Percentiles rank a stretch among this genome's conserved stretches.
phyloP scores from a whole-genome alignment of 2,888 invertebrate species.

The Lithophane leautieri region DNA sequence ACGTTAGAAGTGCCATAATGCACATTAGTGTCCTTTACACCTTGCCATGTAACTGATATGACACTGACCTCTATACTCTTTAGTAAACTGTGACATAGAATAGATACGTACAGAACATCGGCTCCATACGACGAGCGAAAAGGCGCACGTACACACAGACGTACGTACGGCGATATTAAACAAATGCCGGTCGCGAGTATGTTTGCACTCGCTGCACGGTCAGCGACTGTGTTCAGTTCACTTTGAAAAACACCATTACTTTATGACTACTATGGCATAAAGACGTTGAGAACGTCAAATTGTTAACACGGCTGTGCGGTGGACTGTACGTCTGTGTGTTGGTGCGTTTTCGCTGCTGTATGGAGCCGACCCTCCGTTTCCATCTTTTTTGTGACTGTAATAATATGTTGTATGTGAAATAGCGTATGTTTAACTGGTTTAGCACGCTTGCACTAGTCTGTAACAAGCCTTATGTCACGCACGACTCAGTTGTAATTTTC shows the following conservation, averaged over 20 bases:
- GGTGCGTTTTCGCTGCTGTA: not conserved
- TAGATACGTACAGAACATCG: not conserved
- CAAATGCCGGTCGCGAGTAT: no score
- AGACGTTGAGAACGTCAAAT: no score
- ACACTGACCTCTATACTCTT: constrained; percentile 34
- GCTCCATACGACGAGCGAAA: not conserved
- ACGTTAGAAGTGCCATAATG: constrained; percentile 29
- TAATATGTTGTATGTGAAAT: not conserved
- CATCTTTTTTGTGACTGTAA: not conserved
- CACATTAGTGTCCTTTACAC: constrained; percentile 38
- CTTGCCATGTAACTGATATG: constrained; percentile 39
- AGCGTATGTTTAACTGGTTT: not conserved
- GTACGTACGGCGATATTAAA: no score
- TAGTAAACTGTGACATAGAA: constrained; percentile 7
- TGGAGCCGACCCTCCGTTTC: not conserved
- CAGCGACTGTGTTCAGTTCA: not conserved
- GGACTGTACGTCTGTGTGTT: no score
- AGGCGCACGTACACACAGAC: no score
- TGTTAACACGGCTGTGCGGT: no score
- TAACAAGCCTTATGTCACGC: not conserved
- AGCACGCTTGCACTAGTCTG: not conserved
- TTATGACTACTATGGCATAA: no score
- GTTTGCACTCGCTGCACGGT: no score
- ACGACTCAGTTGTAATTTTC: not conserved
- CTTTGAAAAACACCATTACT: not conserved